Evolutionary conservation across 2,797 vertebrate species (phyloP), one percentile per base, ranked within the genome.

Genomic region (Enteromius trimaculatus): DNA sequence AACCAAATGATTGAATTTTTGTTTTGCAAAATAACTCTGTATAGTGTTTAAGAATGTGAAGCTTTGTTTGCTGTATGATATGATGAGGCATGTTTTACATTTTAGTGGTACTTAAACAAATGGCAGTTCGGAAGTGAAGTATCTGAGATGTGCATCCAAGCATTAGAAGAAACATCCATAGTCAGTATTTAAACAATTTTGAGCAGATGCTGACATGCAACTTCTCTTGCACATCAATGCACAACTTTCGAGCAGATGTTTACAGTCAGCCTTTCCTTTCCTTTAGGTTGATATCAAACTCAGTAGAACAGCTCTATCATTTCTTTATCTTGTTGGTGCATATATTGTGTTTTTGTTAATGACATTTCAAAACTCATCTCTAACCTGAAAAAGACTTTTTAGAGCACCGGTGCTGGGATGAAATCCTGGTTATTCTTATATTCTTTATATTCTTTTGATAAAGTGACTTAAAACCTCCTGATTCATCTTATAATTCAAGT

Each of bases 181-280:
- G 17, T 2, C 26, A 58, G 13, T 39, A 53, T n/a, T 37, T n/a
- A 64, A 47, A 44, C 58, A 64, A 14, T 26, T 77, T 62, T 1
- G 14, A 77, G 58, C 58, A 64, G 77, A 79, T 79, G 62, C 65
- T 34, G 34, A 34, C 34, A 37, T 66, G 44, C 23, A 62, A 29
- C 76, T 77, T 47, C 17, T 78, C 76, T 78, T 65, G 60, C 76
- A 64, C 76, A 64, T 78, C 60, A 65, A 49, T n/a, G 60, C 39
- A 7, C 53, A 77, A 78, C 42, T 34, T 78, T 78, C 29, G 1
- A 79, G 62, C 77, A 79, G 44, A 53, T 79, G 77, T 66, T 37
- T 68, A 51, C 4, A 68, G 44, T 68, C 77, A 66, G 29, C 31
- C 13, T 79, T 79, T 65, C 3, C 3, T 66, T 49, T 65, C 29